Base-by-base conservation (phyloP, 64 coral and sea anemone genomes). In the Trachythela sp. region DNA sequence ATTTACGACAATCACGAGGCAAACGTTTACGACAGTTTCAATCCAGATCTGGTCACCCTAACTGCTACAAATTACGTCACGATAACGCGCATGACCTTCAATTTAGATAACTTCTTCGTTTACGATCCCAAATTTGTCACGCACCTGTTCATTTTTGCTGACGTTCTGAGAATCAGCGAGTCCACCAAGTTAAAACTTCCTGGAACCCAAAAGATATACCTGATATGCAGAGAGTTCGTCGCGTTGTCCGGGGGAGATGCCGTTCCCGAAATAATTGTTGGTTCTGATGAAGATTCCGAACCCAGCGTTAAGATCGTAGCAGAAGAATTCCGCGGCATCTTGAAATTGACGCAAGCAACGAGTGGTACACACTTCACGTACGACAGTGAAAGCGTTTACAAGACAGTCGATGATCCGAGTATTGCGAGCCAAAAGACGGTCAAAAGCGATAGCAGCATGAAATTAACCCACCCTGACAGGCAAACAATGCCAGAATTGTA, bases 131-230 rank as follows among this genome's bases (percentile, higher is more conserved):
- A 10, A 36, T 90, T 60, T 40, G 89, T 90, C 20, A 90, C 83
- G 24, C 89, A 90, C 85, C 45, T 90, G 35, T 90, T 90, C 34
- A 90, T 90, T 30, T 85, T 85, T 67, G 89, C 89, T 24, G 89
- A 90, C 26, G 89, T 90, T 59, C 70, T 90, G 9, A 26, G 84
- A 90, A 84, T 90, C 39, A 60, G 52, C 26, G 37, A 41, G 68
- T 85, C 49, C 18, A 64, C 49, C 18, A 64, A 70, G 52, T 1
- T 90, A 40, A 85, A 27, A 1, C 83, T 90, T 2, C 83, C 89
- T 1, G 89, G 89, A 52, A 84, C 89, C 1, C 48, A 59, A 33
- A 64, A 90, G 52, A 90, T 90, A 29, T 90, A 54, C 48, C 89
- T 90, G 8, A 31, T 90, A 24, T 90, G 89, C 37, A 49, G 89